Base-by-base conservation (phyloP, 1,140 invertebrate species). In the Orius laevigatus region DNA sequence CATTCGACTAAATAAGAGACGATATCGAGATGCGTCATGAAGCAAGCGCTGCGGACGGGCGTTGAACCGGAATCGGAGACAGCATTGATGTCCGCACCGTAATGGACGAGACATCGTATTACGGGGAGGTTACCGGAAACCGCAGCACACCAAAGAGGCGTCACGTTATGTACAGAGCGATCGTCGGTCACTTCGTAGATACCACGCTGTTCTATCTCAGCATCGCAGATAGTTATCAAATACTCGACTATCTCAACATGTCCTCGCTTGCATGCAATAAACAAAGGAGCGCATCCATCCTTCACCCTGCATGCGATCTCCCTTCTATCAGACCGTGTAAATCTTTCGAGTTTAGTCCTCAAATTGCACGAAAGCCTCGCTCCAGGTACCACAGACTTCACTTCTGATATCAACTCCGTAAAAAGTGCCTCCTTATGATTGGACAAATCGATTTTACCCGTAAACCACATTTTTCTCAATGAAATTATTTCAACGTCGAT, bases 141-240 rank as follows among this genome's bases (percentile, higher is more conserved):
- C 5, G 88, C 81, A 10, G 88, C 86, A 67, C 84, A 90, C 89
- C 86, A 93, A n/a, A 94, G 64, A 10, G 88, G 87, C 1, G 88
- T 88, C 0, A 90, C 87, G 57, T 71, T 73, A 66, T 91, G 85
- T 16, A 80, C 74, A 31, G 81, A 78, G 55, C 74, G 65, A 55
- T 80, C 78, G 57, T 79, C 75, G 1, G 73, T 72, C 6, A 78
- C 76, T 64, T 82, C 79, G 58, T 79, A 84, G 19, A 77, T 65
- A 56, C 89, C 87, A 48, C 77, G 70, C 60, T 88, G 84, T 63
- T 93, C 88, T 6, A 91, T 73, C 58, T 90, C 78, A 5, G 84
- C 85, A 56, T 73, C 69, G 62, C 89, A 93, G 16, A 76, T 73
- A 41, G 73, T 75, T 41, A 93, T 75, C 4, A 95, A 66, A 66